Evolutionary conservation across 2,888 invertebrate species (phyloP), one percentile per base, ranked within the genome.

Genomic region (Furcula furcula): DNA sequence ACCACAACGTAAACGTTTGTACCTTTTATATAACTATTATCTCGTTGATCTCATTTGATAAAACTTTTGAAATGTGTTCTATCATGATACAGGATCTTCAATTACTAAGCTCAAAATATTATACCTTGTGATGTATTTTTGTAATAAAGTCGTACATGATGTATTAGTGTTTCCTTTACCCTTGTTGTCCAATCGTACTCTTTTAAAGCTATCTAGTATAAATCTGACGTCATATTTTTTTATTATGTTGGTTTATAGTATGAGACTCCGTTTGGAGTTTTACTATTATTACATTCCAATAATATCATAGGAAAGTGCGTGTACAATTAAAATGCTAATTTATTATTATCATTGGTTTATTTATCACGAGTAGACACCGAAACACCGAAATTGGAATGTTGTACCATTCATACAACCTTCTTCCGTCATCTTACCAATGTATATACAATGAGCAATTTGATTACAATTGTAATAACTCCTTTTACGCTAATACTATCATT

Each of bases 121-220:
- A 77, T 77, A 85, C 77, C 79, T 80, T 86, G 83, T 85, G 82
- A 85, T 85, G 86, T 86, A 87, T 87, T 87, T 87, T 87, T 86
- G 70, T 86, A 85, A 76, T 76, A 78, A 77, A 83, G 63, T 65
- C 63, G 52, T 71, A 61, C 48, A 42, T 54, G n/a, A 28, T 28
- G 55, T 59, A 62, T 67, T 63, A 59, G 36, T n/a, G n/a, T n/a
- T n/a, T n/a, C n/a, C n/a, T n/a, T n/a, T n/a, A n/a, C n/a, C n/a
- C n/a, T n/a, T n/a, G n/a, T n/a, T n/a, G n/a, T n/a, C n/a, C n/a
- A n/a, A n/a, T n/a, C n/a, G n/a, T n/a, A n/a, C n/a, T n/a, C n/a
- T n/a, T n/a, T n/a, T n/a, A n/a, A n/a, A n/a, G n/a, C n/a, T n/a
- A n/a, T n/a, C n/a, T n/a, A n/a, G n/a, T n/a, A n/a, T n/a, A n/a